Base-by-base conservation (phyloP, 1,140 invertebrate species). In the Xylocopa sonorina region DNA sequence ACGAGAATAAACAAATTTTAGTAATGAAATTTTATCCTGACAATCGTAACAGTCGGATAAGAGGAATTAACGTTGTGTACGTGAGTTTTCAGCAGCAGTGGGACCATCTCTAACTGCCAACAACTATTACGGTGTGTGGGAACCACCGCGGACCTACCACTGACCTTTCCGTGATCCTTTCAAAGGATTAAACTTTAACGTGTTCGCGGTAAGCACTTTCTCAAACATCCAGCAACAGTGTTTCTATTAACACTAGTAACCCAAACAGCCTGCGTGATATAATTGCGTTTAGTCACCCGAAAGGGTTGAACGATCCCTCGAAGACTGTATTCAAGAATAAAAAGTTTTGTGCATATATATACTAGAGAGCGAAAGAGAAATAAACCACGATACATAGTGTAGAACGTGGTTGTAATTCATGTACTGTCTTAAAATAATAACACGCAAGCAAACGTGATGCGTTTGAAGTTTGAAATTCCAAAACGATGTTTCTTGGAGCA, bases 131-230 rank as follows among this genome's bases (percentile, higher is more conserved):
- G n/a, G 55, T 18, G 55, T 60, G 41, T 41, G 29, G 24, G 9
- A 71, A 57, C 68, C 38, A 43, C 53, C 38, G 10, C 38, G 55
- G 41, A 73, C 57, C 69, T 34, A 73, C 69, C 41, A 18, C 55
- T 48, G 69, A 73, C 69, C 69, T 48, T 48, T 72, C 29, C 69
- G 24, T 58, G 53, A 73, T 48, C 69, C 69, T 34, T 73, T 73
- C 69, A 60, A 60, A 73, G 55, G 69, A 73, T 73, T 73, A 73
- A 73, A 73, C 53, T 73, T 73, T 60, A 73, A 73, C 69, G 18
- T 48, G 55, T 48, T 34, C 29, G 29, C n/a, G 55, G 53, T 60
- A 73, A 73, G 27, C 55, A 29, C 69, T 73, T 60, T 18, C 69
- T 60, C 41, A 48, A 73, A 73, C 41, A 73, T 34, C 41, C 55